Evolutionary conservation across 2,888 invertebrate genomes (phyloP).

Genomic region (Ophion costatus): DNA sequence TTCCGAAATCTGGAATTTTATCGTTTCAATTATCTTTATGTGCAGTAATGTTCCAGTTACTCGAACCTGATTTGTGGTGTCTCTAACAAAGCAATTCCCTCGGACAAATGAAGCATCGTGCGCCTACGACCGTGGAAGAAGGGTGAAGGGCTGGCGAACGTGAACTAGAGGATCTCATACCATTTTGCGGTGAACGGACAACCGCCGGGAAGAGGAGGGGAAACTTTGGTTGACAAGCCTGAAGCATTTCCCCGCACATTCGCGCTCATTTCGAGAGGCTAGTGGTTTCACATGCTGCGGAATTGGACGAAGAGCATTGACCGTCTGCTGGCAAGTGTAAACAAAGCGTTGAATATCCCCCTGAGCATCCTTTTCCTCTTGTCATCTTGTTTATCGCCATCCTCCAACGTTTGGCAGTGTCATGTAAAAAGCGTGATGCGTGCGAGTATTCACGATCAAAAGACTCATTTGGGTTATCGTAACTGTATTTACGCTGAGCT

Average conservation of each 20-base stretch:
- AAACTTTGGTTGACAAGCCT: constrained; percentile 54
- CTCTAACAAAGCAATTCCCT: constrained; percentile 70
- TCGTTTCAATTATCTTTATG: constrained; percentile 11
- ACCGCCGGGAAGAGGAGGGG: constrained; percentile 47
- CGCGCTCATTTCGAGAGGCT: constrained; percentile 34
- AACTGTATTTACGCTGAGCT: no score
- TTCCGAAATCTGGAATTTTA: constrained; percentile 12
- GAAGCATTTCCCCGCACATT: constrained; percentile 45
- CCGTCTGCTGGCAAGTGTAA: constrained; percentile 64
- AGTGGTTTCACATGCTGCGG: background rate
- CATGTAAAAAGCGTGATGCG: background rate
- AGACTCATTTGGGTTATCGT: background rate
- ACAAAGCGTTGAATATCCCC: constrained; percentile 63
- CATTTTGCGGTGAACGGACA: constrained; percentile 59
- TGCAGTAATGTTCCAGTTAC: constrained; percentile 21
- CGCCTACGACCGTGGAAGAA: constrained; percentile 25
- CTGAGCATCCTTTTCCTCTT: constrained; percentile 17
- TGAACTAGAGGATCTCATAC: constrained; percentile 53
- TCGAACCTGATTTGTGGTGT: constrained; percentile 38
- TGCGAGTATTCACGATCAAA: background rate
- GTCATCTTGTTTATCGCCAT: constrained; percentile 13
- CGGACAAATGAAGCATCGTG: constrained; percentile 67
- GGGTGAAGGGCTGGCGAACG: background rate
- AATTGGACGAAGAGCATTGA: constrained; percentile 24
- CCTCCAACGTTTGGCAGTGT: constrained; percentile 8